Evolutionary conservation across 1,140 invertebrate genomes (phyloP).

Genomic region (Ruditapes philippinarum): DNA sequence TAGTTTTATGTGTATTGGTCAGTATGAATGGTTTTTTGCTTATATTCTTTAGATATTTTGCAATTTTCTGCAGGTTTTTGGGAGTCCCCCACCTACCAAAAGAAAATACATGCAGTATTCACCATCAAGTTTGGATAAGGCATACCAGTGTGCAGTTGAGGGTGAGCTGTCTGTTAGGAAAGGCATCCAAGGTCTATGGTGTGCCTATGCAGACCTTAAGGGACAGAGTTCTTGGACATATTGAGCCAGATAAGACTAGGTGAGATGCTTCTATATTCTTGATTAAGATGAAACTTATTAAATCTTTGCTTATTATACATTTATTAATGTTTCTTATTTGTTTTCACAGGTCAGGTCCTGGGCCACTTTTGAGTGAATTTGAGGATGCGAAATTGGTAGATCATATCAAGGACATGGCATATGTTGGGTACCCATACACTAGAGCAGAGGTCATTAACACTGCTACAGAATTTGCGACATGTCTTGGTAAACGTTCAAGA

Average conservation of each 20-base stretch:
- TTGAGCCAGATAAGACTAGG: neutral
- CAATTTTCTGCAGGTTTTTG: neutral
- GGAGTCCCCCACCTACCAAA: neutral
- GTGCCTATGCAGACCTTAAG: slow-evolving; percentile 1
- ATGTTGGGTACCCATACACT: neutral
- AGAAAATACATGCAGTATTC: neutral
- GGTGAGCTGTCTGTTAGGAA: neutral
- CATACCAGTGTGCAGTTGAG: neutral
- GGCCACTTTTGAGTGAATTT: neutral
- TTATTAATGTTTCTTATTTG: neutral
- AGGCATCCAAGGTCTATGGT: neutral
- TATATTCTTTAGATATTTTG: neutral
- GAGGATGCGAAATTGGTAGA: neutral
- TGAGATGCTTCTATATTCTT: neutral
- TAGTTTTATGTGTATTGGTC: neutral
- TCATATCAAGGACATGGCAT: neutral
- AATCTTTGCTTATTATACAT: neutral
- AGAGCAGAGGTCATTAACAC: neutral
- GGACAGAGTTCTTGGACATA: neutral
- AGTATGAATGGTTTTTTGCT: too few relatives aligned
- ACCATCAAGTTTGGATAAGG: neutral
- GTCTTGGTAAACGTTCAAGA: neutral
- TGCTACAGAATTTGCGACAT: neutral
- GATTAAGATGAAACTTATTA: neutral
- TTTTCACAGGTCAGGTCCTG: neutral